Base-by-base conservation (phyloP, 2,888 invertebrate species). In the Drosophila anomalata region DNA sequence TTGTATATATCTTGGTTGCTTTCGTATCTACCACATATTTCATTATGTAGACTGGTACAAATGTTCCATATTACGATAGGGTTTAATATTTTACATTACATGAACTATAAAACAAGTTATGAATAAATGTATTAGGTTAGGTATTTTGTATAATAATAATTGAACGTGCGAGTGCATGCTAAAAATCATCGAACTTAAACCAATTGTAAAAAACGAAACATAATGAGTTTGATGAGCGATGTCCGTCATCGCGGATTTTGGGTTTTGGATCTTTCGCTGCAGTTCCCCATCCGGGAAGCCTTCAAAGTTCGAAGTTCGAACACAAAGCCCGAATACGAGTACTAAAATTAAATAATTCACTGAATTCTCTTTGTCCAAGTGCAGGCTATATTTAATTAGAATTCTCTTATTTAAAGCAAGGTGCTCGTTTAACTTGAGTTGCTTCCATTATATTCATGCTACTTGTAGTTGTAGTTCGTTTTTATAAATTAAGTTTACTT, bases 71-170 rank as follows among this genome's bases (percentile, higher is more conserved):
- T 73, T 74, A 65, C 52, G 47, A 71, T 75, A 70, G 54, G 61
- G 58, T 54, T 62, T 54, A 50, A 36, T 57, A 57, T 61, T 73
- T 73, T 70, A 84, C 75, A 70, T 48, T 72, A 77, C 58, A 53
- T 57, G 71, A 85, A 83, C 82, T 85, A 85, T 70, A 85, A 85
- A 85, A 83, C 85, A 83, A 84, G 72, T 72, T 76, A 78, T 76
- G 60, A 50, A 69, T 79, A 76, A 51, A 57, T 22, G 31, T 52
- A 52, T 31, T 26, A 51, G 44, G 66, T 29, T 57, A 24, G 24
- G 41, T 68, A 52, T 70, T 50, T 50, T 53, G 7, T 56, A 61
- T 61, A 56, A 52, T 69, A 54, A 61, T 62, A 61, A 66, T 63
- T 39, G 24, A 52, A 47, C 62, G 65, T 65, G 61, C 52, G 52